A percentile compares a stretch with the other conserved stretches of the same genome.
These are phyloP conservation scores for Erpetoichthys calabaricus DNA, from an alignment of 2,797 vertebrate genomes.

Conservation along the genomic window DNA sequence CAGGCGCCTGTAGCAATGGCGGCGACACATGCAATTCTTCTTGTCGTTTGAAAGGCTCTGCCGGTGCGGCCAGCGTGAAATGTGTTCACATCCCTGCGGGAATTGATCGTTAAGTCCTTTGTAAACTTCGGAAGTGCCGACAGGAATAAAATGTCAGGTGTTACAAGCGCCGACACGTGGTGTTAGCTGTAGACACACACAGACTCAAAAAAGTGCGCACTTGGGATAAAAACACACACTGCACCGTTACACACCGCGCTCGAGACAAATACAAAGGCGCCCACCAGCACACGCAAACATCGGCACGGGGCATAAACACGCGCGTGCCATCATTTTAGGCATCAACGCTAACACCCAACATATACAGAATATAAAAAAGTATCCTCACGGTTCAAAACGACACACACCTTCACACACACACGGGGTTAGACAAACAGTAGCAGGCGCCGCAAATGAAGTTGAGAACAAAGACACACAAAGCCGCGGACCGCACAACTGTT, in stretches of 20 bases:
- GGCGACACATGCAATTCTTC: constrained; percentile 22
- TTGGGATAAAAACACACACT: constrained; percentile 31
- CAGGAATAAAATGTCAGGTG: constrained; percentile 35
- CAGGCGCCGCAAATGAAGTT: too few relatives aligned
- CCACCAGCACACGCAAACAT: too few relatives aligned
- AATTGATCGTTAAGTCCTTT: constrained; percentile 30
- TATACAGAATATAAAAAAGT: too few relatives aligned
- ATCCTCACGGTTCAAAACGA: too few relatives aligned
- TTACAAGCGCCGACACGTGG: constrained; percentile 40
- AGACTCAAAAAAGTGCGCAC: constrained; percentile 34
- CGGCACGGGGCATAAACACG: too few relatives aligned
- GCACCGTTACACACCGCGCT: constrained; percentile 29
- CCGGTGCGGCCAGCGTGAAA: constrained; percentile 21
- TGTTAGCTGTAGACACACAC: constrained; percentile 42
- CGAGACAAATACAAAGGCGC: constrained; percentile 22
- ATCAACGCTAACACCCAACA: too few relatives aligned
- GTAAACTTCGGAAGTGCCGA: constrained; percentile 46
- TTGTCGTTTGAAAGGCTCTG: constrained; percentile 25
- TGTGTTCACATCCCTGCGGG: constrained; percentile 26
- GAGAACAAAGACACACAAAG: too few relatives aligned
- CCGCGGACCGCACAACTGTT: too few relatives aligned
- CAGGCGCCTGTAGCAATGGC: constrained; percentile 23
- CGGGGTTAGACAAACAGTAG: too few relatives aligned
- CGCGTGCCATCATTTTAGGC: too few relatives aligned
- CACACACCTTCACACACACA: too few relatives aligned